Percentiles rank a stretch among this genome's conserved stretches.
These are phyloP conservation scores for Gorsachius magnificus DNA, from an alignment of 2,797 vertebrate species.

Conservation along the genomic window DNA sequence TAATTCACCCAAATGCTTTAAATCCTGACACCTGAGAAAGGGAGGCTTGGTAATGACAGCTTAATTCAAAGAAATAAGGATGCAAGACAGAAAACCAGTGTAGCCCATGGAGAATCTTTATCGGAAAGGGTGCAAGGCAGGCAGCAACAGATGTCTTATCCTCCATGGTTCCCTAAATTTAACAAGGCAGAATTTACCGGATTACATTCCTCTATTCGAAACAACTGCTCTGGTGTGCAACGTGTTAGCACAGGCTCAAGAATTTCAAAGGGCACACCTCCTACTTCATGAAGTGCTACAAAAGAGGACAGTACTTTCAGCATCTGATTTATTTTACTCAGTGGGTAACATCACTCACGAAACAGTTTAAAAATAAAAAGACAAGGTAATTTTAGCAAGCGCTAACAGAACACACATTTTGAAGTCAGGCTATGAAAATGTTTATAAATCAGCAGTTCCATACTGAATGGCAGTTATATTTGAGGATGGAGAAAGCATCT, in stretches of 20 bases:
- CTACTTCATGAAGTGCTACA: conserved; percentile 87
- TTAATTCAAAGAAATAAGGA: background rate
- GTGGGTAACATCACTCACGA: background rate
- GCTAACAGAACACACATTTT: background rate
- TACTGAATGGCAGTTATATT: background rate
- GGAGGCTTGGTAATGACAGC: background rate
- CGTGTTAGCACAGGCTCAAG: conserved; percentile 88
- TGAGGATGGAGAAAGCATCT: background rate
- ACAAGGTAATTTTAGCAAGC: background rate
- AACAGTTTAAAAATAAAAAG: background rate
- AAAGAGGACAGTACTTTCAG: conserved; percentile 37
- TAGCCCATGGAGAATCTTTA: background rate
- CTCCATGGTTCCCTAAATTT: background rate
- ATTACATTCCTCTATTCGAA: conserved; percentile 87
- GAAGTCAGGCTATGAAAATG: background rate
- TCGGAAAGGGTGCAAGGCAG: background rate
- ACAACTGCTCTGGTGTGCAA: conserved; percentile 88
- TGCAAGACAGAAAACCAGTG: background rate
- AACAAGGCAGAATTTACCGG: conserved; percentile 79
- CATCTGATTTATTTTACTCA: background rate
- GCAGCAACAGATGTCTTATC: background rate
- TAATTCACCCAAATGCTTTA: background rate
- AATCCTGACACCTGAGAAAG: background rate
- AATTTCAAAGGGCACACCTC: conserved; percentile 90
- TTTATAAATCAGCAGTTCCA: background rate